Evolutionary conservation across 2,888 invertebrate genomes (phyloP), one percentile per base, ranked within the genome.

Genomic region (Protophormia terraenovae): DNA sequence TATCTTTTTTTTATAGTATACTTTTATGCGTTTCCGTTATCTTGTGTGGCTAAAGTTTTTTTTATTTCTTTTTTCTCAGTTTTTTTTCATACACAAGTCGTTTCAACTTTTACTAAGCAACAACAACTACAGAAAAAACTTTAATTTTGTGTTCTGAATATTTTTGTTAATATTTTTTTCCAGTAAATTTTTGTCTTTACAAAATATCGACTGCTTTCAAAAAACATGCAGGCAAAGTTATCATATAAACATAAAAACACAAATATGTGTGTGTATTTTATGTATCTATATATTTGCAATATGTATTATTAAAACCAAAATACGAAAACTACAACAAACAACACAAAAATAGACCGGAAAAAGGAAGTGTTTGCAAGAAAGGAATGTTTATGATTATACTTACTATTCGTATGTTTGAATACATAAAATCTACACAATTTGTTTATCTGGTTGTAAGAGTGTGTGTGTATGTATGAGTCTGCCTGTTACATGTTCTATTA

Each of bases 1-100:
- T 41, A 38, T 41, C 29, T 41, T 58, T 66, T n/a, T 71, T 81
- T 76, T 24, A 55, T 58, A 78, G 69, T 69, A 85, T 78, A 85
- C 72, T 85, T 85, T 81, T 78, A 50, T 85, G 84, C 77, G 78
- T 78, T 81, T 81, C 84, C 81, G 62, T 73, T 81, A 77, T 72
- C 77, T 76, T 71, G 60, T 47, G 62, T 35, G 35, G 53, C 53
- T 64, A 71, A 76, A 53, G 24, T 75, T 73, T 47, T 62, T 71
- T 71, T 55, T 71, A 14, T n/a, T 27, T 66, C 16, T 22, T 14
- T 62, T 50, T 19, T 29, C 32, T 32, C 19, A 60, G 7, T 58
- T 45, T 41, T 62, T 16, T 64, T 35, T 38, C 16, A 12, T 16
- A n/a, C n/a, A n/a, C n/a, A 47, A 47, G 32, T 12, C n/a, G 29